phyloP scores from a whole-genome alignment of 2,888 invertebrate genomes.

The Corbicula japonica region DNA sequence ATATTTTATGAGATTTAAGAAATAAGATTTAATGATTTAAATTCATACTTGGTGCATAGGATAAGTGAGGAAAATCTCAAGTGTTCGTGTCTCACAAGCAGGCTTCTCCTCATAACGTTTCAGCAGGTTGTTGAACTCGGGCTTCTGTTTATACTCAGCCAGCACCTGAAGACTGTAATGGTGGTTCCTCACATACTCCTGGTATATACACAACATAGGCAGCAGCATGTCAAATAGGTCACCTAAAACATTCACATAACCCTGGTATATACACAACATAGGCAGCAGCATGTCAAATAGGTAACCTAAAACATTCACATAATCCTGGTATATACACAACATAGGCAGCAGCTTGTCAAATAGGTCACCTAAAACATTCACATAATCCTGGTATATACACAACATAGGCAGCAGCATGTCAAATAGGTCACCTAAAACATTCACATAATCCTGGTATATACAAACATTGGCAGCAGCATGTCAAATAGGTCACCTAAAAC shows the following conservation, averaged over 20 bases:
- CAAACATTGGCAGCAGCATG: too few species aligned
- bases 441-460: too few species aligned
- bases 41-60: constrained; percentile 98
- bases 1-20: too few species aligned
- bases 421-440: constrained; percentile 95
- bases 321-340: constrained; percentile 98
- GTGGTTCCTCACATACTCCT: constrained; percentile 97
- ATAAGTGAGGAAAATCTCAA: constrained; percentile 96
- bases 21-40: too few species aligned
- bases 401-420: constrained; percentile 98
- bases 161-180: constrained; percentile 95
- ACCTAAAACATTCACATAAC: constrained; percentile 94
- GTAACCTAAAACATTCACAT: constrained; percentile 97
- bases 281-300: constrained; percentile 97
- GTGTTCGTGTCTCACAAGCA: constrained; percentile 93
- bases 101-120: constrained; percentile 94
- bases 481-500: too few species aligned
- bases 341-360: constrained; percentile 97
- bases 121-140: constrained; percentile 92
- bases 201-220: constrained; percentile 97
- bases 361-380: constrained; percentile 97
- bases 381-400: constrained; percentile 97
- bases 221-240: constrained; percentile 97
- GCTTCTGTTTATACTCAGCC: constrained; percentile 96
- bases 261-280: constrained; percentile 97